A percentile compares a stretch with the other conserved stretches of the same genome.
These are phyloP conservation scores for Tetramorium simillimum DNA, from an alignment of 1,140 invertebrate species.

Conservation along the genomic window DNA sequence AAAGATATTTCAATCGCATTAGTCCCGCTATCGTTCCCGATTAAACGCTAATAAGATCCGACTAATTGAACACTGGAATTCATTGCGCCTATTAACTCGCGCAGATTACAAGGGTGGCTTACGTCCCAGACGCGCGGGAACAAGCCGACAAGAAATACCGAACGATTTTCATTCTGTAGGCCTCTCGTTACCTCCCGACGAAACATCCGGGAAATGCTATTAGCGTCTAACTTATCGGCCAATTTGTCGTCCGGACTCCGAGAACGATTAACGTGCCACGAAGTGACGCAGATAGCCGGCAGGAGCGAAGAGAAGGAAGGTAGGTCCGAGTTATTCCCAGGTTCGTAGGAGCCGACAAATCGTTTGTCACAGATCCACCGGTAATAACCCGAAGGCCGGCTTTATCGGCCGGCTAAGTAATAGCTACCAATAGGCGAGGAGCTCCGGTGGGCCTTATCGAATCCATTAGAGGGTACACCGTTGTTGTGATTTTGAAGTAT, in stretches of 20 bases:
- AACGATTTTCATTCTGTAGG: conserved; percentile 55
- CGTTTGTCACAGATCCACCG: conserved; percentile 72
- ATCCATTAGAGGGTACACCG: conserved; percentile 75
- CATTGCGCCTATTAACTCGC: conserved; percentile 46
- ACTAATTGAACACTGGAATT: conserved; percentile 43
- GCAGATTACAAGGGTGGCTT: conserved; percentile 7
- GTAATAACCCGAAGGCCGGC: conserved; percentile 70
- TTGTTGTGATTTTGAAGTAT: conserved; percentile 71
- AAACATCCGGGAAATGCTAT: conserved; percentile 75
- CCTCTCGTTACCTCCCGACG: conserved; percentile 19
- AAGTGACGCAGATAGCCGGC: conserved; percentile 41
- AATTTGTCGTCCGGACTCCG: conserved; percentile 73
- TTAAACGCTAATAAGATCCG: conserved; percentile 44
- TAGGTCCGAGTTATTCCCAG: conserved; percentile 53
- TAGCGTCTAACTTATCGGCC: conserved; percentile 72
- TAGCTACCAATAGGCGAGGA: conserved; percentile 77
- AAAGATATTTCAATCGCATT: conserved; percentile 35
- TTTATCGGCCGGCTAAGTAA: conserved; percentile 79
- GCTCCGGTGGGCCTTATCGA: conserved; percentile 68
- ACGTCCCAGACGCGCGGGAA: neutral
- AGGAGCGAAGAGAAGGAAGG: conserved; percentile 33
- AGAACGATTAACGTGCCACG: conserved; percentile 66
- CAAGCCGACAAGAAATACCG: conserved; percentile 26
- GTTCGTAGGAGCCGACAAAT: conserved; percentile 47
- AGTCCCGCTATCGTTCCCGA: conserved; percentile 17